Evolutionary conservation across 2,113 vertebrate genomes (phyloP), one percentile per base, ranked within the genome.

Genomic region (Oreotrochilus melanogaster): DNA sequence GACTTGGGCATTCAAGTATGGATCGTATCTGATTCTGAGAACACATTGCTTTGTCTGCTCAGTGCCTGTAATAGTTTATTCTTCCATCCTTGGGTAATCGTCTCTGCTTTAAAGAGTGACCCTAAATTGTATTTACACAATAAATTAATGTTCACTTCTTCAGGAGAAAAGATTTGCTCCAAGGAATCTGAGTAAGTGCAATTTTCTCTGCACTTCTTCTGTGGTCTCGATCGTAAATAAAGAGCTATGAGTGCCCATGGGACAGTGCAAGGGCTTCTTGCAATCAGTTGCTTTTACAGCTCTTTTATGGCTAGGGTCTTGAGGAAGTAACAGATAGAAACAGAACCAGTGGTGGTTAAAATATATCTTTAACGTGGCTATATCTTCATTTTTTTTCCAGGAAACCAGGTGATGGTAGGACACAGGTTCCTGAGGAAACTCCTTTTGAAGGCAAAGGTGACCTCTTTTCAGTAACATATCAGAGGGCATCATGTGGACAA

Each of bases 41-140:
- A 67, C 82, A 42, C 39, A 71, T 56, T 0, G 0, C 86, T 92
- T 89, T 92, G 39, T 78, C 72, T 66, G n/a, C 33, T 91, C 70
- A 64, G 30, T 80, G 24, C 27, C 10, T 64, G 5, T 78, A 67
- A 53, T 43, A 90, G 61, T 64, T 92, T 88, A 42, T 42, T 65
- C 30, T 81, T 88, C 50, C 51, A 86, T 92, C 62, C 42, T 31
- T 82, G 74, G 37, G 57, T 82, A 89, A 91, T 69, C 2, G 4
- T 58, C 31, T 80, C 85, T 80, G 78, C 51, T 92, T 93, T 90
- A 83, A 94, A 94, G 71, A 78, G n/a, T 88, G 81, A 88, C 33
- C 75, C 58, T 80, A 86, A 92, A 86, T 73, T 83, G 71, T 94
- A 48, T 95, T 97, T 96, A 86, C 64, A 90, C 78, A 92, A 79